phyloP scores from a whole-genome alignment of 2,797 vertebrate genomes.

The Cyclura pinguis region DNA sequence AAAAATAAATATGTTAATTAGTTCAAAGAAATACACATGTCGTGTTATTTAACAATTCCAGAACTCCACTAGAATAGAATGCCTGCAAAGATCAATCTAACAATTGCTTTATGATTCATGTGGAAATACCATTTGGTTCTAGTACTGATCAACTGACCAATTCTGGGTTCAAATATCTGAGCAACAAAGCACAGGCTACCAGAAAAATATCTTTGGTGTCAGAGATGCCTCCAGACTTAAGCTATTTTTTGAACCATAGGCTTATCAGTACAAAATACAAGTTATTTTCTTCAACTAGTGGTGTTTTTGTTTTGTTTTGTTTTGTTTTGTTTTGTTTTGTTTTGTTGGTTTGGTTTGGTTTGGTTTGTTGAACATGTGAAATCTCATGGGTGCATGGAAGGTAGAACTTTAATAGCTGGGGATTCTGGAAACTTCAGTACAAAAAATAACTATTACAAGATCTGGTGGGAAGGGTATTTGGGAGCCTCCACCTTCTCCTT shows the following conservation, averaged over 20 bases:
- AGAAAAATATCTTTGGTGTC: neutral
- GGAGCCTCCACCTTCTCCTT: too few relatives aligned
- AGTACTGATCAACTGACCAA: constrained; percentile 38
- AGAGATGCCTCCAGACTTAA: neutral
- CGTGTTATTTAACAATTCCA: constrained; percentile 29
- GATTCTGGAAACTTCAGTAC: too few relatives aligned
- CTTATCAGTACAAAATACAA: neutral
- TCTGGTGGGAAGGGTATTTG: too few relatives aligned
- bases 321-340: too few relatives aligned
- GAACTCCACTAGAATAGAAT: constrained; percentile 10
- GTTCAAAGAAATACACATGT: constrained; percentile 37
- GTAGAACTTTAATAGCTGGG: too few relatives aligned
- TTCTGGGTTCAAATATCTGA: constrained; percentile 33
- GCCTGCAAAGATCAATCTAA: neutral
- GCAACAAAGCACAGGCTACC: constrained; percentile 13
- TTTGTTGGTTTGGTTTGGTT: too few relatives aligned
- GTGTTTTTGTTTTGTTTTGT: too few relatives aligned
- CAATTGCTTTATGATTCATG: constrained; percentile 36
- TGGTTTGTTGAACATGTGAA: too few relatives aligned
- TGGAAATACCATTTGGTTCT: constrained; percentile 52
- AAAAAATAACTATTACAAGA: too few relatives aligned
- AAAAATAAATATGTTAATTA: constrained; percentile 48
- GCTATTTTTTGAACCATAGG: neutral
- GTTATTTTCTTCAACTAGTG: neutral
- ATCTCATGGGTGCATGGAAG: too few relatives aligned